These are phyloP conservation scores for Anabas testudineus DNA, from an alignment of 2,797 vertebrate species.

Conservation along the genomic window DNA sequence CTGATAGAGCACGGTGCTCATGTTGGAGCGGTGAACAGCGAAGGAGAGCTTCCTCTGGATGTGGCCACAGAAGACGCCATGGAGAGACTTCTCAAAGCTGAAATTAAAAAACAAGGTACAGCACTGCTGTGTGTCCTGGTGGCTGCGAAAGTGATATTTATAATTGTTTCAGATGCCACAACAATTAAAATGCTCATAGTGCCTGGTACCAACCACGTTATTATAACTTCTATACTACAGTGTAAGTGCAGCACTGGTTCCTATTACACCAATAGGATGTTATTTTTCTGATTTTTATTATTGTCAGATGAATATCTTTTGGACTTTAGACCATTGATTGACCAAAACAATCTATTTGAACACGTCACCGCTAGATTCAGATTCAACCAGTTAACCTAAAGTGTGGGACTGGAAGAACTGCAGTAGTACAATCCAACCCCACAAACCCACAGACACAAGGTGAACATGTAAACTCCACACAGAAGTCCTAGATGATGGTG, in stretches of 20 bases:
- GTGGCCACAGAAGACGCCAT: constrained; percentile 88
- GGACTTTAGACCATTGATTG: not conserved
- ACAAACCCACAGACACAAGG: not conserved
- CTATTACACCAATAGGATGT: no score
- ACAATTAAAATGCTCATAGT: not conserved
- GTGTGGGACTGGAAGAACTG: no score
- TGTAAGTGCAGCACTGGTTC: not conserved
- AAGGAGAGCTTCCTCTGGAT: constrained; percentile 89
- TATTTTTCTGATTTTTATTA: not conserved
- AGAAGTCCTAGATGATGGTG: no score
- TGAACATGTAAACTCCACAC: not conserved
- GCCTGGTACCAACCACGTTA: no score
- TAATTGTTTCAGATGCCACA: not conserved
- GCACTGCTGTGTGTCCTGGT: not conserved
- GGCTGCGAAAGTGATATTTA: not conserved
- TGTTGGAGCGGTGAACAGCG: constrained; percentile 88
- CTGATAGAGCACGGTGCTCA: constrained; percentile 82
- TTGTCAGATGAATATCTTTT: not conserved
- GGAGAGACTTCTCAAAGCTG: constrained; percentile 86
- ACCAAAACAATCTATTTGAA: not conserved
- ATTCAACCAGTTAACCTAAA: no score
- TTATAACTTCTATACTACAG: not conserved
- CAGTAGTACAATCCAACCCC: no score
- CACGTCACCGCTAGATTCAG: not conserved
- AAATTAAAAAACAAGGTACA: constrained; percentile 89